Evolutionary conservation across 30 jellyfish, hydroid and myxozoan species (phyloP), one percentile per base, ranked within the genome.

Genomic region (Rhopilema esculentum): DNA sequence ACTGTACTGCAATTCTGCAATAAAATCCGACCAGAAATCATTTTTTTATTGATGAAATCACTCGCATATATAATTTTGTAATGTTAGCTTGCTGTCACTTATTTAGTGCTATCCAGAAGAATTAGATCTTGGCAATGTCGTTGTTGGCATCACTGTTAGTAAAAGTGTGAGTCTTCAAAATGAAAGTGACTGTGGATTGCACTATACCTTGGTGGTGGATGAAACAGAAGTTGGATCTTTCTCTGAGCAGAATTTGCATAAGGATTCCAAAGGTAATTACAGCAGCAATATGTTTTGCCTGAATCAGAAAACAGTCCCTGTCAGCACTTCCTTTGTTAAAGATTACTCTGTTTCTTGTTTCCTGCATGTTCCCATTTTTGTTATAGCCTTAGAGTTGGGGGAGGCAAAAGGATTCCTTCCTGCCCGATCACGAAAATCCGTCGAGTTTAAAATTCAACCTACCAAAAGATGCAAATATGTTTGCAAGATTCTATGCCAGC

Each of bases 121-220:
- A 17, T 67, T 92, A 48, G 91, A 87, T 50, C 71, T 92, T 52
- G 96, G 96, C 9, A 75, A 82, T 33, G 89, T 87, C 19, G 86
- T 86, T 32, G 93, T 92, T 81, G 98, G 98, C 7, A 57, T 49
- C 27, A 16, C 87, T 63, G 61, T 32, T 0, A 78, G 62, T 52
- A 85, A 33, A 49, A 20, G 18, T 31, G 65, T 92, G 33, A 67
- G 30, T 4, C 85, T 92, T 50, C 90, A 72, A n/a, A 92, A 92
- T 68, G 91, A 87, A 23, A 87, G 94, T 70, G 94, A 87, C 67
- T 92, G 98, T 75, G 93, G 94, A 16, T 31, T 92, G 64, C 77
- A 92, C 77, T 79, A 20, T 57, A 52, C 48, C 0, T 32, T 88
- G 27, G 27, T 23, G 8, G 64, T 77, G 49, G 85, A 75, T 18